These are phyloP conservation scores for Phocoena phocoena DNA, from an alignment of 2,113 vertebrate genomes.

Conservation along the genomic window DNA sequence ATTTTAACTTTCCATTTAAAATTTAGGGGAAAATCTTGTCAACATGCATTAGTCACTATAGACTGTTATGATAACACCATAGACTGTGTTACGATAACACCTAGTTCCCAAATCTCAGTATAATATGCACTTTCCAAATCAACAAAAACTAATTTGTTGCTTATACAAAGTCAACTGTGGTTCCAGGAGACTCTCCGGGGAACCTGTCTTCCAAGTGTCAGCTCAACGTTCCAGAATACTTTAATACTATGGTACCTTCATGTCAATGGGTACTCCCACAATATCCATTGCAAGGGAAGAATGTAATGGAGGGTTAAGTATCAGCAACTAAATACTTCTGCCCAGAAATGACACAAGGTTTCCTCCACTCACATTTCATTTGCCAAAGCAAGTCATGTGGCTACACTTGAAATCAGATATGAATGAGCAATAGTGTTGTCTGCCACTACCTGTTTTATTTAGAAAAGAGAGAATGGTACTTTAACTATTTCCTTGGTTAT, in stretches of 20 bases:
- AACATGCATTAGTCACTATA: not conserved
- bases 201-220: not conserved
- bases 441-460: not conserved
- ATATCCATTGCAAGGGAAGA: not conserved
- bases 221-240: not conserved
- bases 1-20: constrained; percentile 35
- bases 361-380: not conserved
- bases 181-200: not conserved
- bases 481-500: not conserved
- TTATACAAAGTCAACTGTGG: not conserved
- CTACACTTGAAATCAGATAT: not conserved
- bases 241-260: not conserved
- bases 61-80: not conserved
- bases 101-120: not conserved
- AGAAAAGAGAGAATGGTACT: not conserved
- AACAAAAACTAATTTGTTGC: not conserved
- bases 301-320: not conserved
- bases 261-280: not conserved
- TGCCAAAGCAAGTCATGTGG: not conserved
- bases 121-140: not conserved
- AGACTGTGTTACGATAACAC: not conserved
- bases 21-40: not conserved
- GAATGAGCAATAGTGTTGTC: not conserved
- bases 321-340: not conserved
- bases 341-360: not conserved